phyloP scores from a whole-genome alignment of 2,888 invertebrate genomes.

The Theretra japonica region DNA sequence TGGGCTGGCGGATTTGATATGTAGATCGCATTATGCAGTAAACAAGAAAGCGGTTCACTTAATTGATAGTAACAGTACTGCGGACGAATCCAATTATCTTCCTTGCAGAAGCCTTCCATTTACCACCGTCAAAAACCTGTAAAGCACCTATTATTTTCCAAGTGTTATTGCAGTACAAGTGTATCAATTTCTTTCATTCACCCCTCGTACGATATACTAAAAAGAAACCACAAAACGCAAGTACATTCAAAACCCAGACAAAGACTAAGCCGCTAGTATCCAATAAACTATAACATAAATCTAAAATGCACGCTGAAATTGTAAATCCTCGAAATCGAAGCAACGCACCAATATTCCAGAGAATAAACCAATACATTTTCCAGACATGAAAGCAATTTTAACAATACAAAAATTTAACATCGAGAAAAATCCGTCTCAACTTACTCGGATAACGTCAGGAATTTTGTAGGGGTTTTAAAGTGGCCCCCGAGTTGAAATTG shows the following conservation, averaged over 20 bases:
- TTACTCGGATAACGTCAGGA: background rate
- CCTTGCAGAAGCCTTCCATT: too few relatives aligned
- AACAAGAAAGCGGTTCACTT: too few relatives aligned
- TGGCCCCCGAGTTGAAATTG: background rate
- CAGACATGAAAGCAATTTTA: slow-evolving; percentile 7
- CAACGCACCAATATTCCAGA: slow-evolving; percentile 5
- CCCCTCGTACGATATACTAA: too few relatives aligned
- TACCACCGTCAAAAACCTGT: too few relatives aligned
- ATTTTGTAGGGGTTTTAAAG: slow-evolving; percentile 8
- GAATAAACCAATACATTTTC: slow-evolving; percentile 9
- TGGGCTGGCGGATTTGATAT: too few relatives aligned
- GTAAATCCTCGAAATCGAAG: slow-evolving; percentile 9
- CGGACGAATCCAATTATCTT: too few relatives aligned
- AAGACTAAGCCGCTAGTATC: background rate
- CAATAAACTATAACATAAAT: slow-evolving; percentile 13
- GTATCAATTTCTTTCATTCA: too few relatives aligned
- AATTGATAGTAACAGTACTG: too few relatives aligned
- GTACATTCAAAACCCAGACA: background rate
- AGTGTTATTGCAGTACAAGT: too few relatives aligned
- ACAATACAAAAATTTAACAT: slow-evolving; percentile 10
- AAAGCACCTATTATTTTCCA: too few relatives aligned
- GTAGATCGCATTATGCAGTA: too few relatives aligned
- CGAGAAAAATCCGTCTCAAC: background rate
- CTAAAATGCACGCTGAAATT: slow-evolving; percentile 2
- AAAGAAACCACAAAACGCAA: background rate